Base-by-base conservation (phyloP, 2,888 invertebrate genomes). In the Electrophaes corylata region DNA sequence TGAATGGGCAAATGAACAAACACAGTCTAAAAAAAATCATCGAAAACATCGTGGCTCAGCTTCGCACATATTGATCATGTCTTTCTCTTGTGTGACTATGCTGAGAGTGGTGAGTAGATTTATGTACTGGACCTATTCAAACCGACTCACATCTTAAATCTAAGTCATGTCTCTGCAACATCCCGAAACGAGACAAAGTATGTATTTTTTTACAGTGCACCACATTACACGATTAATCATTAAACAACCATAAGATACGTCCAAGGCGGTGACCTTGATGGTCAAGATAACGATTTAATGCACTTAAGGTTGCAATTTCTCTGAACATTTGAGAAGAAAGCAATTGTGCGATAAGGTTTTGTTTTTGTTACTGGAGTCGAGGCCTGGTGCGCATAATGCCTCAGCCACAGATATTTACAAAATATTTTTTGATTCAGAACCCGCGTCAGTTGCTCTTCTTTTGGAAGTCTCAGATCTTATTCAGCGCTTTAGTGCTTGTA, bases 201-300 rank as follows among this genome's bases (percentile, higher is more conserved):
- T n/a, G n/a, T n/a, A n/a, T n/a, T n/a, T 35, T 12, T 2, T 10
- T 26, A 51, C 18, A 39, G 18, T 39, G 19, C 4, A 40, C 40
- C n/a, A 40, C n/a, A 41, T 3, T 2, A n/a, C 3, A 39, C n/a
- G 26, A 1, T 12, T 14, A 16, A 4, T 35, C 37, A 39, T 29
- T 39, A 55, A 53, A 41, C 44, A 50, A 16, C 44, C 23, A 58
- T 60, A 58, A 56, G 39, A 39, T 58, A 58, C 46, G 46, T 44
- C 46, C 51, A 57, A 50, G 64, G 61, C 56, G 64, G 60, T 64
- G 64, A 65, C 70, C 66, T 62, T 65, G 67, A 72, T 70, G 46
- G 52, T 31, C 49, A 62, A 65, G 69, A 69, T 69, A 70, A 69
- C 50, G 51, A 60, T 58, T 52, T 47, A 52, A 41, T 53, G 56